A percentile compares a stretch with the other conserved stretches of the same genome.
Evolutionary conservation across 2,888 invertebrate species (phyloP).

Genomic region (Mystacides longicornis): DNA sequence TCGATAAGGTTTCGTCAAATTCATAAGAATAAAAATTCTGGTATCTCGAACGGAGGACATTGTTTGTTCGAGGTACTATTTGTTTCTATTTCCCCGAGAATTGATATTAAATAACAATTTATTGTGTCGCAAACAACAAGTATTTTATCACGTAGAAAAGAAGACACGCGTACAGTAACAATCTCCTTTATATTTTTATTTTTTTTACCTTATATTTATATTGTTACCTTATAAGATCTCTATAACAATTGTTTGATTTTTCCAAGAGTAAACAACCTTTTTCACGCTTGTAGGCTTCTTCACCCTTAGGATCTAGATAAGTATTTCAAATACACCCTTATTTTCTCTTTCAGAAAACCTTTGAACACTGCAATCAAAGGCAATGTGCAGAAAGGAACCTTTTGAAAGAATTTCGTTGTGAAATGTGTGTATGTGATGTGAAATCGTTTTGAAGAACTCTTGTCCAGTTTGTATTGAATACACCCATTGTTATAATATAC

Average conservation of each 20-base stretch:
- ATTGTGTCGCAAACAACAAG: too few relatives aligned
- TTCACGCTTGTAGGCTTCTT: slow-evolving; percentile 2
- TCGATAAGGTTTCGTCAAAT: too few relatives aligned
- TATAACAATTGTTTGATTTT: background rate
- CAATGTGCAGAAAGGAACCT: slow-evolving; percentile 1
- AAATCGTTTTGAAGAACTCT: slow-evolving; percentile 1
- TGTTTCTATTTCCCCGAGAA: too few relatives aligned
- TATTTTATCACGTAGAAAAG: too few relatives aligned
- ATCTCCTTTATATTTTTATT: too few relatives aligned
- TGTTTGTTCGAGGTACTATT: too few relatives aligned
- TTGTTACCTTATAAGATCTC: background rate
- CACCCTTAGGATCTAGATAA: background rate
- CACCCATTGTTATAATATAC: background rate
- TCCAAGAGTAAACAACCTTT: slow-evolving; percentile 1
- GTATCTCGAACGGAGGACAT: too few relatives aligned
- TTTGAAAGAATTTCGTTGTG: background rate
- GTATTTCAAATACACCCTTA: background rate
- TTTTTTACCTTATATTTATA: too few relatives aligned
- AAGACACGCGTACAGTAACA: too few relatives aligned
- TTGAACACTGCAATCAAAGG: slow-evolving; percentile 1
- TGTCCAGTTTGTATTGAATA: slow-evolving; percentile 1
- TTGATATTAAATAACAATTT: too few relatives aligned
- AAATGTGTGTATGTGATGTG: background rate
- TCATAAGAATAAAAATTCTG: too few relatives aligned
- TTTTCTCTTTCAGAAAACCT: background rate